Percentiles rank a stretch among this genome's conserved stretches.
These are phyloP conservation scores for Eptatretus atami DNA, from an alignment of 2,797 vertebrate genomes.

Conservation along the genomic window DNA sequence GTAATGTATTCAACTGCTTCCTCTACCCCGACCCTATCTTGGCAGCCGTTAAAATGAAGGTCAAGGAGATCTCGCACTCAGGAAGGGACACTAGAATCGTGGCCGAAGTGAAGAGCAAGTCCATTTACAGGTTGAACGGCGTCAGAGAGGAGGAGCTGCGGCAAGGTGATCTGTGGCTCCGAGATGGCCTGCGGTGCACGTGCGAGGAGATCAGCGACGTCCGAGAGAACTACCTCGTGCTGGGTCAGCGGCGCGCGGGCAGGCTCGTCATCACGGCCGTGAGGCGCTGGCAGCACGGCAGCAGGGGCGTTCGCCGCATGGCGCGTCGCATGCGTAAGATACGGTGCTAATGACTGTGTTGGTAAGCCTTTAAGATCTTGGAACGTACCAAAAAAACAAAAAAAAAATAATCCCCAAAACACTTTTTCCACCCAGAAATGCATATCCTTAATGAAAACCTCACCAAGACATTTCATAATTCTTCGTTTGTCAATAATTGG, in stretches of 20 bases:
- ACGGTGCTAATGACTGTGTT: conserved; percentile 31
- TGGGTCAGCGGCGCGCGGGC: conserved; percentile 71
- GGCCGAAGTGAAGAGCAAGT: conserved; percentile 76
- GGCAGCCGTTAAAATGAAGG: conserved; percentile 83
- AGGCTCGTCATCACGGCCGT: conserved; percentile 82
- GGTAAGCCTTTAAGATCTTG: too few species aligned
- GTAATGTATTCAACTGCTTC: background rate
- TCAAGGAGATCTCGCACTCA: conserved; percentile 91
- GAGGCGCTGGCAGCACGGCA: conserved; percentile 84
- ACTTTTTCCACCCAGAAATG: too few species aligned
- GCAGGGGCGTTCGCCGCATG: conserved; percentile 71
- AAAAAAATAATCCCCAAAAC: too few species aligned
- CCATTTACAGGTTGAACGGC: conserved; percentile 75
- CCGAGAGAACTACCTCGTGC: conserved; percentile 70
- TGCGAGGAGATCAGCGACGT: conserved; percentile 93
- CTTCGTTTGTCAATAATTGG: too few species aligned
- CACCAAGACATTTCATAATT: too few species aligned
- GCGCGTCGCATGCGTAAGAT: conserved; percentile 82
- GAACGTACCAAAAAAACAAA: too few species aligned
- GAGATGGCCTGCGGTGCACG: conserved; percentile 65
- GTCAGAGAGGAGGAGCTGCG: conserved; percentile 57
- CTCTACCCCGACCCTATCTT: conserved; percentile 9
- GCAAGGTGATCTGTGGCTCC: conserved; percentile 64
- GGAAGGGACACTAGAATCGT: conserved; percentile 88
- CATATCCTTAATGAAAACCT: too few species aligned